phyloP scores from a whole-genome alignment of 2,113 vertebrate species.

The Spheniscus mendiculus region DNA sequence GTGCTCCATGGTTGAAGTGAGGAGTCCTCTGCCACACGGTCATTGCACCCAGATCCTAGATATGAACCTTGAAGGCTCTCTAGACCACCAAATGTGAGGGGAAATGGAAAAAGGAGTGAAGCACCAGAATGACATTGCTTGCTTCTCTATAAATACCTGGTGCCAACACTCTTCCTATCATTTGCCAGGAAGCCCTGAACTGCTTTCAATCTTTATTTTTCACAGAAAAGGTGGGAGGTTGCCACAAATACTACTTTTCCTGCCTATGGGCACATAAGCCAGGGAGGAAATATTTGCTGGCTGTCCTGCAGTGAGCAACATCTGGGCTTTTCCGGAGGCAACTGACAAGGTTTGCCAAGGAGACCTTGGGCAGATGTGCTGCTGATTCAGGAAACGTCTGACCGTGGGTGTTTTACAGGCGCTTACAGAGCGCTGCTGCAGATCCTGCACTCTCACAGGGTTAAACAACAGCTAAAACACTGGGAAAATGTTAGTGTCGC shows the following conservation, averaged over 20 bases:
- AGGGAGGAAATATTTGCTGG: background rate
- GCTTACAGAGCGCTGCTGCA: background rate
- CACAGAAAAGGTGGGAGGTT: background rate
- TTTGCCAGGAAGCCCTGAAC: background rate
- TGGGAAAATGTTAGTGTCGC: background rate
- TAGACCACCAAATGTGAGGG: background rate
- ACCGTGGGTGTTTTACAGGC: rapidly evolving
- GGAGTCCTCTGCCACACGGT: rapidly evolving
- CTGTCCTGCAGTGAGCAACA: background rate
- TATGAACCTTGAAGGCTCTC: background rate
- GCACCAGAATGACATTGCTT: background rate
- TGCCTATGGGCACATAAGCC: background rate
- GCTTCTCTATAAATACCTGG: background rate
- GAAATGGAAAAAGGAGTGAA: background rate
- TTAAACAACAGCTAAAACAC: background rate
- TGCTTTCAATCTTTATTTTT: background rate
- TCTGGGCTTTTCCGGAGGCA: background rate
- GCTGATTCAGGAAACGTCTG: background rate
- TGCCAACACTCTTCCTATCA: background rate
- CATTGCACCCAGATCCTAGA: background rate
- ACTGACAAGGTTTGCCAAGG: background rate
- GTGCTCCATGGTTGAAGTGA: background rate
- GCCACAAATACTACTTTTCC: background rate
- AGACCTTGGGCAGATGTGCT: background rate
- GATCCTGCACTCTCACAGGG: background rate